phyloP scores from a whole-genome alignment of 2,797 vertebrate species.

The Ctenopoma multispine region DNA sequence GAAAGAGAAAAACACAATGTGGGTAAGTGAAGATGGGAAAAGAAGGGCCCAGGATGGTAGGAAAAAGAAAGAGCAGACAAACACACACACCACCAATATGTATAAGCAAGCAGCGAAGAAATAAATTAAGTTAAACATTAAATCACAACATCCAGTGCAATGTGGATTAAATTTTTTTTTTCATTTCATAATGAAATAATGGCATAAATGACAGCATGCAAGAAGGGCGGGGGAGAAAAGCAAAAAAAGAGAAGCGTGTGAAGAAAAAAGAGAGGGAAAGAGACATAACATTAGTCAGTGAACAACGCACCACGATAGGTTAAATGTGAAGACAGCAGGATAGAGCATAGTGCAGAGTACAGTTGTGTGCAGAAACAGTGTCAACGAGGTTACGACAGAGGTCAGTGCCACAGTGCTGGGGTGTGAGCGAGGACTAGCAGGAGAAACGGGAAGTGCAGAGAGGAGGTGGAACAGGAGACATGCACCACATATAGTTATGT shows the following conservation, averaged over 20 bases:
- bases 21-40: background rate
- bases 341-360: slow-evolving; percentile 59
- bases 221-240: slow-evolving; percentile 33
- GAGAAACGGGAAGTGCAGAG: slow-evolving; percentile 30
- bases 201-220: slow-evolving; percentile 42
- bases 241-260: slow-evolving; percentile 44
- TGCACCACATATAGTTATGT: slow-evolving; percentile 38
- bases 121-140: slow-evolving; percentile 15
- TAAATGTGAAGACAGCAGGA: slow-evolving; percentile 71
- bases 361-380: slow-evolving; percentile 47
- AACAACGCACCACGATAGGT: slow-evolving; percentile 63
- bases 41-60: background rate
- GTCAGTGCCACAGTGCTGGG: slow-evolving; percentile 52
- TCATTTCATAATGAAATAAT: slow-evolving; percentile 49
- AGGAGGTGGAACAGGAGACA: slow-evolving; percentile 47
- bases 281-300: slow-evolving; percentile 80
- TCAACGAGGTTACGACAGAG: slow-evolving; percentile 39
- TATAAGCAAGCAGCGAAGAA: slow-evolving; percentile 30
- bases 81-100: slow-evolving; percentile 11
- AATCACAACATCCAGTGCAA: slow-evolving; percentile 16
- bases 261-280: slow-evolving; percentile 70
- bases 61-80: slow-evolving; percentile 8
- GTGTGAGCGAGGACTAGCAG: slow-evolving; percentile 28
- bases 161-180: slow-evolving; percentile 25
- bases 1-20: background rate